Base-by-base conservation (phyloP, 1,140 invertebrate species). In the Aphidius ervi region DNA sequence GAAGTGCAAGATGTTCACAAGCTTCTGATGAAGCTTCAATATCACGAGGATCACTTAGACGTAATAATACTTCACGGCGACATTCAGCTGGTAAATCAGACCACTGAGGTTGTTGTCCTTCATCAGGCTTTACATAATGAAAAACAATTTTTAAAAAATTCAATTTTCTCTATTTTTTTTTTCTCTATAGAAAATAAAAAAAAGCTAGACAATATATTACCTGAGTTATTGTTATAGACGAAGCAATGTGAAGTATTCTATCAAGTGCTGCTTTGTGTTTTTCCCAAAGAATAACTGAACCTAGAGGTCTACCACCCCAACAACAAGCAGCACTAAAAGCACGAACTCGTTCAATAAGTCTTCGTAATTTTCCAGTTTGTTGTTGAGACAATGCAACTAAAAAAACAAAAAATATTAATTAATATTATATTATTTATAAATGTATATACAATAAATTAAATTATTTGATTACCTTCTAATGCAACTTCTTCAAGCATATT, bases 401-500 rank as follows among this genome's bases (percentile, higher is more conserved):
- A 46, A n/a, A 3, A 46, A n/a, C n/a, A n/a, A 3, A 8, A 46
- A 3, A 3, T 46, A n/a, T 46, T 46, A n/a, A 48, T 3, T n/a
- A 5, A 48, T 2, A 48, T 48, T 48, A 20, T n/a, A 5, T 48
- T 48, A 6, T 48, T n/a, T 10, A n/a, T 8, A n/a, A 8, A 3
- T n/a, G 1, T 10, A 45, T 10, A 45, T 45, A 45, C 43, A 8
- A 46, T n/a, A 9, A n/a, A 49, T 16, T 52, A 16, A 3, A 31
- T 7, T 48, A 50, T 62, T 76, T 16, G 16, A 16, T 16, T 77
- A 94, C 92, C 92, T 84, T 95, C 90, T 68, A 88, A 86, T 45
- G 95, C 92, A 56, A 98, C 90, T 77, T 97, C 91, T 78, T 98
- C 95, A 56, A 99, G 81, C 86, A 98, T 95, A 70, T 87, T 90